phyloP scores from a whole-genome alignment of 2,888 invertebrate species.

The Lucinisca nassula region DNA sequence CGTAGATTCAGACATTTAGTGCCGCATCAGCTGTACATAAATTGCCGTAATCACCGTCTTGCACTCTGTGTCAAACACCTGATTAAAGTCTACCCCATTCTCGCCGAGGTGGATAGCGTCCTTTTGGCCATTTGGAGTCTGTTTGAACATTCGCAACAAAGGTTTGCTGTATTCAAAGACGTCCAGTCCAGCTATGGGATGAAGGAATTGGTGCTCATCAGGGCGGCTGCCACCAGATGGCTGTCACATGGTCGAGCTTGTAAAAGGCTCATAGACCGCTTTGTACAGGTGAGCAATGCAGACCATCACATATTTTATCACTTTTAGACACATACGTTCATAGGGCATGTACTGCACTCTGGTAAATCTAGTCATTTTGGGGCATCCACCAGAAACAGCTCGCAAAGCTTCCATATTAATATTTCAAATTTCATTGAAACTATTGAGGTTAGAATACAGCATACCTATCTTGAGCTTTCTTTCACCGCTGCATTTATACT shows the following conservation, averaged over 20 bases:
- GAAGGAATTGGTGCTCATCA: slow-evolving; percentile 20
- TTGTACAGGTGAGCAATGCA: slow-evolving; percentile 13
- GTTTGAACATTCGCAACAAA: slow-evolving; percentile 46
- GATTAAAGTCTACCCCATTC: not conserved
- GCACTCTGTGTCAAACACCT: slow-evolving; percentile 31
- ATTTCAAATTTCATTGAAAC: too few relatives aligned
- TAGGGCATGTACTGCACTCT: too few relatives aligned
- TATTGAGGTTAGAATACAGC: too few relatives aligned
- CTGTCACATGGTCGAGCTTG: slow-evolving; percentile 32
- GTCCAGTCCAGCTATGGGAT: slow-evolving; percentile 23
- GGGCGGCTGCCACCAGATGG: slow-evolving; percentile 40
- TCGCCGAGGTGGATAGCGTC: slow-evolving; percentile 24
- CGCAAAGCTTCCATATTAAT: too few relatives aligned
- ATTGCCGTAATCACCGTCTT: slow-evolving; percentile 28
- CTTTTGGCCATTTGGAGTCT: slow-evolving; percentile 51
- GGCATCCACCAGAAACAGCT: too few relatives aligned
- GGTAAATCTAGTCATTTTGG: too few relatives aligned
- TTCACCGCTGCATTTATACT: too few relatives aligned
- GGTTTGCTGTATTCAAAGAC: slow-evolving; percentile 10
- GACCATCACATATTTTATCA: slow-evolving; percentile 3
- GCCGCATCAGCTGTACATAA: slow-evolving; percentile 25
- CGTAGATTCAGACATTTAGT: slow-evolving; percentile 37
- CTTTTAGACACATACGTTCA: too few relatives aligned
- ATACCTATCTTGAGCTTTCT: not conserved
- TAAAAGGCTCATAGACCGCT: slow-evolving; percentile 19